These are phyloP conservation scores for Epinephelus moara DNA, from an alignment of 2,113 vertebrate species.

Conservation along the genomic window DNA sequence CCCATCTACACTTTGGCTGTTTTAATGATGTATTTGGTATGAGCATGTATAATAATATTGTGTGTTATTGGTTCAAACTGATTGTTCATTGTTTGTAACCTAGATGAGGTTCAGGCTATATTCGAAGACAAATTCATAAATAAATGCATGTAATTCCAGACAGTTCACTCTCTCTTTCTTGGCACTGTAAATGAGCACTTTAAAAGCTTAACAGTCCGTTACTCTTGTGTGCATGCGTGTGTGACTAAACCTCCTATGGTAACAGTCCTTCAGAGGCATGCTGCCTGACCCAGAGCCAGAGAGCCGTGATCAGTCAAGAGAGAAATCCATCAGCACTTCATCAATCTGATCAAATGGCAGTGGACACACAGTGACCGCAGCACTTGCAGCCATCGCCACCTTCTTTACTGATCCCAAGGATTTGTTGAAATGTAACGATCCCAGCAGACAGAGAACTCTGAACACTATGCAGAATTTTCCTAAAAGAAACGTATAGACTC, in stretches of 20 bases:
- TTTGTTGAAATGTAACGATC: background rate
- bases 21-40: background rate
- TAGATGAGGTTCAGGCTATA: background rate
- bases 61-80: background rate
- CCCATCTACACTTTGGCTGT: background rate
- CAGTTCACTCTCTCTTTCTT: background rate
- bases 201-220: background rate
- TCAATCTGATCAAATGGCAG: constrained; percentile 54
- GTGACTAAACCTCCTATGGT: background rate
- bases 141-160: background rate
- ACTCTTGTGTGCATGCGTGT: background rate
- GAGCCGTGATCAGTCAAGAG: constrained; percentile 51
- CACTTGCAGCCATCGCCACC: constrained; percentile 8
- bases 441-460: background rate
- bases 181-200: background rate
- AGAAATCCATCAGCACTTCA: constrained; percentile 60
- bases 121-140: background rate
- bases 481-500: too few relatives aligned
- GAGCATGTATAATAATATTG: background rate
- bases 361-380: constrained; percentile 34
- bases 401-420: background rate
- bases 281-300: constrained; percentile 8
- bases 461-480: too few relatives aligned
- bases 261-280: background rate
- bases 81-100: background rate